A percentile compares a stretch with the other conserved stretches of the same genome.
phyloP scores from a whole-genome alignment of 64 coral and sea anemone species.

The Cladopsammia gracilis region DNA sequence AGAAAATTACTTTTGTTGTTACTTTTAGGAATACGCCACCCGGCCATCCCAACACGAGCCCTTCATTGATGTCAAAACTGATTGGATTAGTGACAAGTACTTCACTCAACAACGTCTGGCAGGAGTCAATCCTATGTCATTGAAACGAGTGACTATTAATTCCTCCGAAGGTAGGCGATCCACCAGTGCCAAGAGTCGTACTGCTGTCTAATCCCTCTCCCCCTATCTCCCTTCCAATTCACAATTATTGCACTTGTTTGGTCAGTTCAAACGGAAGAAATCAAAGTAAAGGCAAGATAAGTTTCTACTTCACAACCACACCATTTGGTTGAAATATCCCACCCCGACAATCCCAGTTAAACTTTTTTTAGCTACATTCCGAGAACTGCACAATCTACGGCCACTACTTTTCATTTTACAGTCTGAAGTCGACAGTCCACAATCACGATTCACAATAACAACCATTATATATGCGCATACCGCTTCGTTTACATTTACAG shows the following conservation, averaged over 20 bases:
- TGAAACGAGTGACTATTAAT: slow-evolving; percentile 20
- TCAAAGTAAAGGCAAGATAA: too few species aligned
- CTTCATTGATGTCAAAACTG: slow-evolving; percentile 2
- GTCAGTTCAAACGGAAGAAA: too few species aligned
- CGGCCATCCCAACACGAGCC: neutral
- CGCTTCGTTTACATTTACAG: too few species aligned
- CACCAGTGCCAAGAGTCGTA: neutral
- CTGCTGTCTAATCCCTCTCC: neutral
- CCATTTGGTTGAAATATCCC: too few species aligned
- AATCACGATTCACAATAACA: too few species aligned
- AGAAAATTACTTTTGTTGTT: neutral
- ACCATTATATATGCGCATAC: too few species aligned
- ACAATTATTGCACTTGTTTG: too few species aligned
- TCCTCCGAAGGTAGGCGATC: neutral
- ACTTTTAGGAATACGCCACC: neutral
- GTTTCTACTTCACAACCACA: neutral
- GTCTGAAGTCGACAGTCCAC: too few species aligned
- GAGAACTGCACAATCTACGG: neutral
- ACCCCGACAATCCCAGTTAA: too few species aligned
- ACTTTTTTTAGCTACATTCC: neutral
- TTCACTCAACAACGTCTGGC: slow-evolving; percentile 60
- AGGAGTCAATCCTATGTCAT: slow-evolving; percentile 56
- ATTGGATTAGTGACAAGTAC: slow-evolving; percentile 54
- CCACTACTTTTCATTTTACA: neutral
- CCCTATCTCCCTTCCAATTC: neutral